Evolutionary conservation across 2,888 invertebrate genomes (phyloP).

Genomic region (Latheticus oryzae): DNA sequence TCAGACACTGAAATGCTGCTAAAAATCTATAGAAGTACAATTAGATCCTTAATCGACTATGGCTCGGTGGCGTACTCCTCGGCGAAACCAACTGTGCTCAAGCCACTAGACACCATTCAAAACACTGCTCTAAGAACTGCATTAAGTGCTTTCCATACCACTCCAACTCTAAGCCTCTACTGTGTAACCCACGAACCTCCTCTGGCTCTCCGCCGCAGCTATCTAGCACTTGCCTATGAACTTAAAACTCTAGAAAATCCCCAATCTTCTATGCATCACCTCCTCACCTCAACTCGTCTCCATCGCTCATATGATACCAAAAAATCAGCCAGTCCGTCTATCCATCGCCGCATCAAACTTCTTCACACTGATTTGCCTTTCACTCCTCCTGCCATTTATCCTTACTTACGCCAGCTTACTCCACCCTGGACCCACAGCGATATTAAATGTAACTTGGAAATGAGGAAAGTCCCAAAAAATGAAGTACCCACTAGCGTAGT

Average conservation of each 20-base stretch:
- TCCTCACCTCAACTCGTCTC: constrained; percentile 6
- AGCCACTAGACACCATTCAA: constrained; percentile 4
- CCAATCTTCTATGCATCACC: constrained; percentile 3
- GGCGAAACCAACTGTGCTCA: constrained; percentile 2
- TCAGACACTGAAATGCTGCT: constrained; percentile 6
- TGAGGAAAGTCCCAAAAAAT: too few relatives aligned
- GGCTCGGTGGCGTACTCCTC: constrained; percentile 9
- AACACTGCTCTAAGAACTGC: constrained; percentile 19
- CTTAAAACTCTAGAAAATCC: too few relatives aligned
- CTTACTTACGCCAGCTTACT: background rate
- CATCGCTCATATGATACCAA: constrained; percentile 4
- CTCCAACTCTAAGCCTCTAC: constrained; percentile 6
- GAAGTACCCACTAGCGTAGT: too few relatives aligned
- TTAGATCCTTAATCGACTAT: constrained; percentile 11
- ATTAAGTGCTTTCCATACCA: constrained; percentile 20
- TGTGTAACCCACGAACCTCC: constrained; percentile 7
- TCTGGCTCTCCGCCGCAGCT: background rate
- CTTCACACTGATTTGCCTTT: background rate
- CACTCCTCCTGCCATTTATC: constrained; percentile 1
- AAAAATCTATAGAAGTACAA: constrained; percentile 10
- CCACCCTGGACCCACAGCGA: constrained; percentile 6
- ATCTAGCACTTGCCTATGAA: constrained; percentile 10
- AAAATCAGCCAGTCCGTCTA: constrained; percentile 4
- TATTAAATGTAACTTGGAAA: constrained; percentile 10
- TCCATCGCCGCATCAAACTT: constrained; percentile 12